Evolutionary conservation across 1,140 invertebrate species (phyloP), one percentile per base, ranked within the genome.

Genomic region (Acromyrmex echinatior): DNA sequence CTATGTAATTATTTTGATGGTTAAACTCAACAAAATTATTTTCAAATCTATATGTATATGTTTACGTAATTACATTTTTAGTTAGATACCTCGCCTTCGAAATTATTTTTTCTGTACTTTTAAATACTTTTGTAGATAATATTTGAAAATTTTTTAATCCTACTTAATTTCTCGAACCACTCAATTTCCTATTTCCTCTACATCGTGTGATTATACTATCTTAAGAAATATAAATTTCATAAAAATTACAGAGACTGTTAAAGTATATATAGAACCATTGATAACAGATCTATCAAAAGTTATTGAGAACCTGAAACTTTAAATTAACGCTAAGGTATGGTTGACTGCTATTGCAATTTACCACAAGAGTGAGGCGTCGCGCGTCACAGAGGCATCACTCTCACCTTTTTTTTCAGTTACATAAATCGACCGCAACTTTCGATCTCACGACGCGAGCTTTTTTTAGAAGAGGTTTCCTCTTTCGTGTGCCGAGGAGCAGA

Each of bases 351-450:
- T 62, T 49, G 76, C 58, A 63, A 63, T 78, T 63, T 63, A 62
- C 18, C 28, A 65, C 77, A 6, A 49, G 77, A 65, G 31, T 60
- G 73, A 60, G 56, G 62, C 25, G 60, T 51, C 62, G 18, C 28
- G 28, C 77, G 60, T 65, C 60, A 14, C 77, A 31, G 25, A 65
- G 45, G 28, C 62, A 79, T 79, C 77, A 65, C 62, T 79, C 77
- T 66, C 77, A 66, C 62, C 62, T 66, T 53, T 28, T 56, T 56
- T 82, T 45, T 82, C 51, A 51, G 56, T 74, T 62, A 74, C 39
- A 49, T 31, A 82, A 73, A 82, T 73, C 68, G 80, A 82, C 53
- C 80, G 56, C 80, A 82, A 82, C 53, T 82, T 82, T 82, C 68
- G 68, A 82, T 82, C 80, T 82, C 35, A 58, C 49, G 18, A 60